Evolutionary conservation across 2,888 invertebrate genomes (phyloP).

Genomic region (Lumbricus terrestris): DNA sequence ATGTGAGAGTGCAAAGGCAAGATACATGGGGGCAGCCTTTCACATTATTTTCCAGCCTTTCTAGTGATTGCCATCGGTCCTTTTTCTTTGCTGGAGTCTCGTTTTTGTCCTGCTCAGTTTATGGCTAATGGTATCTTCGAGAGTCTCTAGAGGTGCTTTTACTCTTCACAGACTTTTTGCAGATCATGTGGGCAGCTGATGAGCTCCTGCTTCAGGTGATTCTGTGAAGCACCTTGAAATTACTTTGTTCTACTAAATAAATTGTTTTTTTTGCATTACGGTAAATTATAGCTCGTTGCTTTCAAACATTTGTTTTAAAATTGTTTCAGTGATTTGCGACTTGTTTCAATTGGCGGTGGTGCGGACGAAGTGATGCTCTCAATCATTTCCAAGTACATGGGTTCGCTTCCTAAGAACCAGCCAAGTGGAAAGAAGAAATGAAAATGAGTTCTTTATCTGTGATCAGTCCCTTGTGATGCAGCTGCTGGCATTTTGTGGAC

Average conservation of each 20-base stretch:
- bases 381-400: slow-evolving; percentile 64
- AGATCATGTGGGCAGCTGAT: neutral
- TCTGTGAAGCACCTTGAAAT: neutral
- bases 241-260: neutral
- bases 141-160: neutral
- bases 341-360: slow-evolving; percentile 65
- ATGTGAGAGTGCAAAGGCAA: too few relatives aligned
- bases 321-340: slow-evolving; percentile 61
- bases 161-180: neutral
- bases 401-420: slow-evolving; percentile 65
- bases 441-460: neutral
- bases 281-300: neutral
- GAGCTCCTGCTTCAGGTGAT: neutral
- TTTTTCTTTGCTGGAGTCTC: too few relatives aligned
- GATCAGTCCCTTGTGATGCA: neutral
- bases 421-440: neutral
- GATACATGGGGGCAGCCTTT: too few relatives aligned
- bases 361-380: slow-evolving; percentile 66
- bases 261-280: neutral
- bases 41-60: too few relatives aligned
- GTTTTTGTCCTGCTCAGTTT: neutral
- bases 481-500: neutral
- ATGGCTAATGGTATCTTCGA: neutral
- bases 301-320: neutral
- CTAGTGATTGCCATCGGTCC: too few relatives aligned